phyloP scores from a whole-genome alignment of 2,113 vertebrate genomes.

The Panthera tigris region DNA sequence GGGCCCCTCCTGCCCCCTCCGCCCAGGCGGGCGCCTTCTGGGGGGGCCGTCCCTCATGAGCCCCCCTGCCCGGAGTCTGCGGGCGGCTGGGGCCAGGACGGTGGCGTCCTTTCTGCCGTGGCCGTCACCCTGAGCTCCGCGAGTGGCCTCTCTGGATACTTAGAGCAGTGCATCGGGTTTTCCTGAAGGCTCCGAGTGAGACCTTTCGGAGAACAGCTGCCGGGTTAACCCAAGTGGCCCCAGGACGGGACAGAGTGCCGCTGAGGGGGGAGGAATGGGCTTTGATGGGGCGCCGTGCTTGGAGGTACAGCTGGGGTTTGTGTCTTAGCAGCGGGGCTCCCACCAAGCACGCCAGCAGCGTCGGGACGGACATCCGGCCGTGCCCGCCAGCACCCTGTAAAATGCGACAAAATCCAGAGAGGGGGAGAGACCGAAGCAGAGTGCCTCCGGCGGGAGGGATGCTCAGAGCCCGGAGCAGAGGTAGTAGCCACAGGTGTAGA shows the following conservation, averaged over 20 bases:
- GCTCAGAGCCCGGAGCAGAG: not conserved
- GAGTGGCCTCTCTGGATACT: not conserved
- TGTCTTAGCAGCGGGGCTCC: conserved; percentile 86
- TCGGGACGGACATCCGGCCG: conserved; percentile 69
- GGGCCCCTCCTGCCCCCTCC: fast-evolving
- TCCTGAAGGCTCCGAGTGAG: not conserved
- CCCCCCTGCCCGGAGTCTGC: fast-evolving
- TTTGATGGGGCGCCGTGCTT: conserved; percentile 80
- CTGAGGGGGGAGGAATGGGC: conserved; percentile 74
- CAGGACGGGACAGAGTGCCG: conserved; percentile 54
- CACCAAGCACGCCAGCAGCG: conserved; percentile 73
- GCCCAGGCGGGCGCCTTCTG: too few species aligned
- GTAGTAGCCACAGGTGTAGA: not conserved
- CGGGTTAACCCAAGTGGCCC: not conserved
- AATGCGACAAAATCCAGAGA: conserved; percentile 57
- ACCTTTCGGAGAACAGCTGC: conserved; percentile 27
- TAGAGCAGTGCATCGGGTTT: not conserved
- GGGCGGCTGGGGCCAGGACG: not conserved
- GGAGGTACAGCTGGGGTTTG: conserved; percentile 82
- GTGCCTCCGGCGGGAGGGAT: conserved; percentile 55
- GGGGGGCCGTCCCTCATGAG: not conserved
- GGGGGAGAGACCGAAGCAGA: conserved; percentile 2
- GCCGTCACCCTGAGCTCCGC: not conserved
- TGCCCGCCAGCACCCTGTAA: conserved; percentile 37
- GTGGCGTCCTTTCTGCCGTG: not conserved